phyloP scores from a whole-genome alignment of 2,113 vertebrate species.

The Cyrtonyx montezumae region DNA sequence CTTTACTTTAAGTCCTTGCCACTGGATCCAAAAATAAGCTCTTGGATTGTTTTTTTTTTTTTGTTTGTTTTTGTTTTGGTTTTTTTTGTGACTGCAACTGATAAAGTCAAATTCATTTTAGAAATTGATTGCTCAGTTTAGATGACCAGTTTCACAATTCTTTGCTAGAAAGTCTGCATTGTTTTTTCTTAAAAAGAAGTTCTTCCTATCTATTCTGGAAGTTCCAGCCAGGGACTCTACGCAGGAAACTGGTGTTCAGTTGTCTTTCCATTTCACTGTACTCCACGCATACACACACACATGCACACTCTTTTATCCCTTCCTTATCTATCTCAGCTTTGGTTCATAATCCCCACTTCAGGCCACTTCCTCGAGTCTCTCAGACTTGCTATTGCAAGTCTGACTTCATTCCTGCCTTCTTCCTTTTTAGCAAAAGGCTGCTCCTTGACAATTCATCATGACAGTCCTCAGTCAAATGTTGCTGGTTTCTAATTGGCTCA shows the following conservation, averaged over 20 bases:
- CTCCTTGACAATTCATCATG: neutral
- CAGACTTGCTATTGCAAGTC: slow-evolving; percentile 32
- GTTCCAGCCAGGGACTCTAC: neutral
- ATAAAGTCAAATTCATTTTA: slow-evolving; percentile 17
- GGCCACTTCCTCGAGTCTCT: slow-evolving; percentile 56
- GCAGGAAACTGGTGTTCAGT: neutral
- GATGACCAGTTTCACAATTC: neutral
- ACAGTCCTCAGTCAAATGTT: neutral
- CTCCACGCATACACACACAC: neutral
- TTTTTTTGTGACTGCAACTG: neutral
- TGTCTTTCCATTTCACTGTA: slow-evolving; percentile 2
- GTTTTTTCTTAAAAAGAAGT: neutral
- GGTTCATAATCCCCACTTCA: slow-evolving; percentile 71
- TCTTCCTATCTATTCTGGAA: slow-evolving; percentile 6
- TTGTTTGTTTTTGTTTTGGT: no score
- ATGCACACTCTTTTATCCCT: slow-evolving; percentile 7
- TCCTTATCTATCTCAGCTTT: slow-evolving; percentile 62
- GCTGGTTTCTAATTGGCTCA: neutral
- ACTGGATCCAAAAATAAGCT: neutral
- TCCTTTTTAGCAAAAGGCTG: neutral
- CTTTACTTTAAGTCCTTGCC: neutral
- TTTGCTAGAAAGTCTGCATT: neutral
- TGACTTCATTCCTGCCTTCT: slow-evolving; percentile 34
- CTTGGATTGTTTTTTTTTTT: neutral
- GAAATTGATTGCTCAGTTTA: neutral